phyloP scores from a whole-genome alignment of 2,797 vertebrate genomes.

The Cirrhinus mrigala region DNA sequence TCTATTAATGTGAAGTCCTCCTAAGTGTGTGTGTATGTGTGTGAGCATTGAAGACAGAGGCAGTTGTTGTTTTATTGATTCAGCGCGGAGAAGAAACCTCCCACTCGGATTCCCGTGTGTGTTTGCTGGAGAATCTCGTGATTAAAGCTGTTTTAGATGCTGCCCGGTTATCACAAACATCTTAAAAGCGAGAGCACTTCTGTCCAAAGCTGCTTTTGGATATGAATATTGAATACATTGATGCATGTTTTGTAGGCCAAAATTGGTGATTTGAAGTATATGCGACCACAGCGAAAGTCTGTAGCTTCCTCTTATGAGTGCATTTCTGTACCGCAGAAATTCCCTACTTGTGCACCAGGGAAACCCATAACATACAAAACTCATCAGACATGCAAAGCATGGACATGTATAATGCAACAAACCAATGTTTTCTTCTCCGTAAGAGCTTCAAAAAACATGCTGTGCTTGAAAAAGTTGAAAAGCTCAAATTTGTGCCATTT shows the following conservation, averaged over 20 bases:
- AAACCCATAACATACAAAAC: neutral
- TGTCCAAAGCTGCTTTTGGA: neutral
- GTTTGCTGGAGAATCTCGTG: conserved; percentile 38
- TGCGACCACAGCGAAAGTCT: neutral
- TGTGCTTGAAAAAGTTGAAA: too few species aligned
- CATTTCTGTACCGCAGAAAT: neutral
- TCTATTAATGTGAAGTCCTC: neutral
- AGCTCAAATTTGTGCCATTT: too few species aligned
- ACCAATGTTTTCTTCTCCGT: neutral
- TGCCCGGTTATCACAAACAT: conserved; percentile 17
- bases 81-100: conserved; percentile 27
- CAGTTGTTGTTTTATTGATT: conserved; percentile 51
- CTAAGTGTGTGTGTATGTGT: conserved; percentile 10
- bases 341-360: neutral
- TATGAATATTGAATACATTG: neutral
- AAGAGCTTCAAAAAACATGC: neutral
- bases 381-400: neutral
- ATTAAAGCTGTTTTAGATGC: conserved; percentile 26
- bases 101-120: conserved; percentile 18
- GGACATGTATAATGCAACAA: neutral
- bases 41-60: conserved; percentile 56
- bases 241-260: neutral
- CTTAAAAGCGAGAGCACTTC: neutral
- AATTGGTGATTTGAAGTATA: neutral
- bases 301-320: neutral